Evolutionary conservation across 2,113 vertebrate species (phyloP), one percentile per base, ranked within the genome.

Genomic region (Ceratotherium simum): DNA sequence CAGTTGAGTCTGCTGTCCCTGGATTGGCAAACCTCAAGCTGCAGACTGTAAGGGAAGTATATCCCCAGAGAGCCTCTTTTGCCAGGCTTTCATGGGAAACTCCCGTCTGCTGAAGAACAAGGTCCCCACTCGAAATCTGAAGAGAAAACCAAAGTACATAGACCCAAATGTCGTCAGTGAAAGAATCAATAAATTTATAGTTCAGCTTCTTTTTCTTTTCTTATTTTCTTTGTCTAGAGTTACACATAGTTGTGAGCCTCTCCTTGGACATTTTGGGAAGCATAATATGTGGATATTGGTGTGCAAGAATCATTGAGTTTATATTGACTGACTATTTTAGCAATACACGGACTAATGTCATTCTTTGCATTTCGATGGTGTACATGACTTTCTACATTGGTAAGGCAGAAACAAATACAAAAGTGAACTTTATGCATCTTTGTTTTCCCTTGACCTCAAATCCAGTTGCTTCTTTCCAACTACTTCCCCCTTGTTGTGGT

Each of bases 341-440:
- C 94, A 97, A 96, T 29, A 95, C 92, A 6, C 56, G 97, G 78
- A 98, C 95, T 10, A 89, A 73, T 25, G 60, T 96, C 23, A 12
- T 97, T 79, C 87, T 98, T 42, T 98, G 97, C n/a, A 92, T 98
- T 60, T 98, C 98, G 3, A 36, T 97, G 96, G 94, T 96, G 62
- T 98, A 98, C 67, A 8, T 98, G 97, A 97, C 88, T 56, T 98
- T 97, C 97, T 98, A 97, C 78, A 48, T 93, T 11, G 98, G 97
- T 98, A 98, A 98, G 98, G 56, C 64, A 90, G 81, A 84, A 73
- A 72, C 17, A 64, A 36, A 33, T 39, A 42, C 36, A 18, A 48
- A 81, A 8, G 42, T 72, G 56, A 48, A 58, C 16, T 69, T 51
- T 6, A 3, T 33, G 29, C 11, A 39, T 65, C 16, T 56, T 31